Conservation (phyloP, 2,797 vertebrate species). For the Bradypus variegatus region DNA sequence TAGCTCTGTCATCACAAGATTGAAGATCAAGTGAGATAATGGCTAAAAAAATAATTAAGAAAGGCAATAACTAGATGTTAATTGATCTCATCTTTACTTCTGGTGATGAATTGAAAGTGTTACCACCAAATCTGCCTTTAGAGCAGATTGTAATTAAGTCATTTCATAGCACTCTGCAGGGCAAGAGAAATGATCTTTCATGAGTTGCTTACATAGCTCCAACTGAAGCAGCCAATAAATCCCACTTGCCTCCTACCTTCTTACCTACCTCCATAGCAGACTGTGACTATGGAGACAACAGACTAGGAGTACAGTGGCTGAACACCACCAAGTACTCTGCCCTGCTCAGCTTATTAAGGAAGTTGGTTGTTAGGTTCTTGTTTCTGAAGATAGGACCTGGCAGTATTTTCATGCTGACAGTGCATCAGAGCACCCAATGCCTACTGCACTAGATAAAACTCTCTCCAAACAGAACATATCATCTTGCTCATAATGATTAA, state of each 20-base stretch:
- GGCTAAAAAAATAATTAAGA: background rate
- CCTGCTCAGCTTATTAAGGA: background rate
- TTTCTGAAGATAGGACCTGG: background rate
- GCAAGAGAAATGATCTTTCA: background rate
- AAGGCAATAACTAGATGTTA: background rate
- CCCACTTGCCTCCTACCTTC: background rate
- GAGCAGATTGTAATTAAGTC: background rate
- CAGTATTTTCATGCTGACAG: background rate
- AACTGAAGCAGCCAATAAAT: background rate
- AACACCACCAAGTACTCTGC: background rate
- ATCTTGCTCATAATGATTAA: background rate
- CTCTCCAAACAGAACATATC: background rate
- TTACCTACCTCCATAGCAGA: background rate
- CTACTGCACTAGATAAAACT: background rate
- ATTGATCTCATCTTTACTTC: background rate
- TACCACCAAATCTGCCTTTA: background rate
- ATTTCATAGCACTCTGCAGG: background rate
- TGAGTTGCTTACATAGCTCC: background rate
- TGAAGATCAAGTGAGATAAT: no score
- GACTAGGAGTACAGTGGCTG: background rate
- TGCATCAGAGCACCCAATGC: background rate
- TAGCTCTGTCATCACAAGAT: no score
- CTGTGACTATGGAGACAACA: background rate
- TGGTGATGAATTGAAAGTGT: background rate
- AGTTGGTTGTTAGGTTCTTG: background rate